Percentiles rank a stretch among this genome's conserved stretches.
Evolutionary conservation across 2,113 vertebrate species (phyloP).

Genomic region (Psammodynastes pulverulentus): DNA sequence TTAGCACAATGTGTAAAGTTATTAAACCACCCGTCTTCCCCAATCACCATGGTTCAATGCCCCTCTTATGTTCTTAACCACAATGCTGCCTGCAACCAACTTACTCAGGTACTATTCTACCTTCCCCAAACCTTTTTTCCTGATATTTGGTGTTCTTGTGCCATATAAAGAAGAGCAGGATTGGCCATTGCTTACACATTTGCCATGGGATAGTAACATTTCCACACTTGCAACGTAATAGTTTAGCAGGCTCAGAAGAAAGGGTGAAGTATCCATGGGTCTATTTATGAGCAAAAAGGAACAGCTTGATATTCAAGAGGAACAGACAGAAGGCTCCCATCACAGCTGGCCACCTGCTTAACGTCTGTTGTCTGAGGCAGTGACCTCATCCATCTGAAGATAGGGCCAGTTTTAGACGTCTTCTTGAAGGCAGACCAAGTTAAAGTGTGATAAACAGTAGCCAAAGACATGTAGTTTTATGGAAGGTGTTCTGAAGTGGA

Average conservation of each 20-base stretch:
- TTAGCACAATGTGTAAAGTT: background rate
- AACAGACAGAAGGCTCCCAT: background rate
- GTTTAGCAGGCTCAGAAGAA: background rate
- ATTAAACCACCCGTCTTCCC: background rate
- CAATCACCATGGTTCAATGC: background rate
- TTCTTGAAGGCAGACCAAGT: background rate
- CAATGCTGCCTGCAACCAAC: background rate
- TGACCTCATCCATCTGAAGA: background rate
- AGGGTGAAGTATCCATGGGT: background rate
- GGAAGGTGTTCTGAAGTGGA: background rate
- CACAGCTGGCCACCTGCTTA: background rate
- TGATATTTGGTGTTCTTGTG: background rate
- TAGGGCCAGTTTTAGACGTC: background rate
- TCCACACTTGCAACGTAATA: background rate
- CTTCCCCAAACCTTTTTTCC: background rate
- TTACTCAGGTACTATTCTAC: background rate
- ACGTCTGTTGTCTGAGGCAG: background rate
- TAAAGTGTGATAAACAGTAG: background rate
- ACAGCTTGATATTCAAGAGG: background rate
- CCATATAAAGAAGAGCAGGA: background rate
- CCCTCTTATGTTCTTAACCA: background rate
- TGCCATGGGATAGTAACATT: background rate
- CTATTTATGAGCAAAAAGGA: background rate
- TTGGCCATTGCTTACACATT: background rate
- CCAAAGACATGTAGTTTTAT: too few relatives aligned